These are phyloP conservation scores for Leptopilina clavipes DNA, from an alignment of 1,140 invertebrate genomes.

Conservation along the genomic window DNA sequence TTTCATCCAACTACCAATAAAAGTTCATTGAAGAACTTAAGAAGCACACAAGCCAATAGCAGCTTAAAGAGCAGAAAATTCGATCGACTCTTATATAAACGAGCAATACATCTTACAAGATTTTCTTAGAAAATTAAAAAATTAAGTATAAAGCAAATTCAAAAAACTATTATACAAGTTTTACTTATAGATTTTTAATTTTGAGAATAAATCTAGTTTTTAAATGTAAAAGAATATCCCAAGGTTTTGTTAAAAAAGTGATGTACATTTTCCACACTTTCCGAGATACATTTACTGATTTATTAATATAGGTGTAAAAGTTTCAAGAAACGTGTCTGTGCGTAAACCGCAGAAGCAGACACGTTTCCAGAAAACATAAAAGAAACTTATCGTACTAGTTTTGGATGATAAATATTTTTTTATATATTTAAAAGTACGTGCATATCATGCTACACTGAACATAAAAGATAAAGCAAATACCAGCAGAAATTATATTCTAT, in stretches of 20 bases:
- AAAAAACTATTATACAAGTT: no score
- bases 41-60: slow-evolving; percentile 24
- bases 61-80: neutral
- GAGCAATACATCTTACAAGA: neutral
- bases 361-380: slow-evolving; percentile 2
- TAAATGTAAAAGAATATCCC: neutral
- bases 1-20: slow-evolving; percentile 22
- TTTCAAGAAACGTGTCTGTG: slow-evolving; percentile 22
- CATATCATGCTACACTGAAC: neutral
- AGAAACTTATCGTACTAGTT: slow-evolving; percentile 18
- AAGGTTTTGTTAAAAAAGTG: neutral
- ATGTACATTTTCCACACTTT: slow-evolving; percentile 5
- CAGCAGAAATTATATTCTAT: neutral
- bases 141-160: neutral
- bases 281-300: slow-evolving; percentile 9
- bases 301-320: slow-evolving; percentile 15
- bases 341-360: neutral
- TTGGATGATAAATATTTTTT: slow-evolving; percentile 1
- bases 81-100: neutral
- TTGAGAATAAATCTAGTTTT: neutral
- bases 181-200: no score
- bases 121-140: neutral
- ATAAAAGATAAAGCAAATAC: neutral
- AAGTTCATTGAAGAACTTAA: slow-evolving; percentile 25
- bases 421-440: neutral